Evolutionary conservation across 2,113 vertebrate species (phyloP), one percentile per base, ranked within the genome.

Genomic region (Sylvilagus bachmani): DNA sequence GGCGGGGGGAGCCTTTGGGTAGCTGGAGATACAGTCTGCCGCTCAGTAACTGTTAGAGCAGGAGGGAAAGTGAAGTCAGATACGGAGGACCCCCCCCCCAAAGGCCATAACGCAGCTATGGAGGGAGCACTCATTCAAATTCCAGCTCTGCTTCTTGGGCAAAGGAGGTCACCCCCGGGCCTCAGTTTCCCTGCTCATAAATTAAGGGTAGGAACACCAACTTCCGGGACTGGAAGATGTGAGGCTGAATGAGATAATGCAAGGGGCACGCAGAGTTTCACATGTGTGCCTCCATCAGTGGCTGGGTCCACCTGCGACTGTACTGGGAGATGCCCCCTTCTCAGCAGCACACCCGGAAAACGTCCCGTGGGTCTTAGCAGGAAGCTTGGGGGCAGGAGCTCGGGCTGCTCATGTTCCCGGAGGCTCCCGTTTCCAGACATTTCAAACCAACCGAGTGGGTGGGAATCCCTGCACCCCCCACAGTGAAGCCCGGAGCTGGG

Each of bases 111-210:
- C 1, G 4, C 49, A 11, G 25, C 16, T 67, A 2, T 31, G 7
- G 55, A 53, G 12, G 11, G 36, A 31, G 17, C 1, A 0, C 58
- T 66, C 11, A 12, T 58, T 85, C 67, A 87, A 81, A 61, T 16
- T 1, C 55, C 36, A 14, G 10, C 49, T 90, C 70, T 70, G 70
- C 25, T 24, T 25, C 55, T 61, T 51, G 69, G 71, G 13, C 74
- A 79, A 38, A 61, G 16, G 36, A 88, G 64, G 36, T 80, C 33
- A 51, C 10, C 25, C 25, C n/a, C 19, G 2, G 49, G 38, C 5
- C 36, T 67, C n/a, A 27, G n/a, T 70, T 51, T 87, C 29, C 55
- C 77, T 44, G 33, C 36, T 84, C 92, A 4, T 53, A 81, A 94
- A 81, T 49, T 75, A 67, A 75, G 55, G 29, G 16, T 77, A 55